A percentile compares a stretch with the other conserved stretches of the same genome.
phyloP scores from a whole-genome alignment of 2,797 vertebrate species.

The Fundulus diaphanus region DNA sequence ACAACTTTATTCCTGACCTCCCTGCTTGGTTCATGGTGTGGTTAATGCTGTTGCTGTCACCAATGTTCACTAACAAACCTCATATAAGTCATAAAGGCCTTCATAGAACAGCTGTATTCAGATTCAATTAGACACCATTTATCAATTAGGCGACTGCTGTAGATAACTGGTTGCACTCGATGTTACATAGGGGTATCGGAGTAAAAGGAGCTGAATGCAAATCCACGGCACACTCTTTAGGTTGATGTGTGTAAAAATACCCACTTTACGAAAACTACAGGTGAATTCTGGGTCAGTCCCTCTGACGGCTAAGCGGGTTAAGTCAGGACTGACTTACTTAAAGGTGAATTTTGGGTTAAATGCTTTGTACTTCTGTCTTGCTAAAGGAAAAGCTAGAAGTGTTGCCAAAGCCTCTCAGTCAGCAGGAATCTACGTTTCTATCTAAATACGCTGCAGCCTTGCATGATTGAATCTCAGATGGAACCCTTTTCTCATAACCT shows the following conservation, averaged over 20 bases:
- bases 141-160: neutral
- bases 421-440: neutral
- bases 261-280: too few relatives aligned
- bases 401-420: neutral
- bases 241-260: neutral
- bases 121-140: neutral
- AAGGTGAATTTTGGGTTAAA: neutral
- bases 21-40: neutral
- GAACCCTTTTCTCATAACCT: constrained; percentile 6
- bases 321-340: too few relatives aligned
- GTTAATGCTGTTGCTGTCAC: neutral
- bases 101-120: neutral
- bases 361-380: neutral
- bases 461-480: constrained; percentile 5
- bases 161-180: neutral
- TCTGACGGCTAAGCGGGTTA: too few relatives aligned
- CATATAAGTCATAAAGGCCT: neutral
- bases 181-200: neutral
- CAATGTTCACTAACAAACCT: neutral
- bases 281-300: too few relatives aligned
- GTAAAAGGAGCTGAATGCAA: neutral
- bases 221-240: neutral
- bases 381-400: neutral
- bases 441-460: constrained; percentile 8
- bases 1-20: neutral